Conservation (phyloP, 2,888 invertebrate genomes). For the Sicus ferrugineus region DNA sequence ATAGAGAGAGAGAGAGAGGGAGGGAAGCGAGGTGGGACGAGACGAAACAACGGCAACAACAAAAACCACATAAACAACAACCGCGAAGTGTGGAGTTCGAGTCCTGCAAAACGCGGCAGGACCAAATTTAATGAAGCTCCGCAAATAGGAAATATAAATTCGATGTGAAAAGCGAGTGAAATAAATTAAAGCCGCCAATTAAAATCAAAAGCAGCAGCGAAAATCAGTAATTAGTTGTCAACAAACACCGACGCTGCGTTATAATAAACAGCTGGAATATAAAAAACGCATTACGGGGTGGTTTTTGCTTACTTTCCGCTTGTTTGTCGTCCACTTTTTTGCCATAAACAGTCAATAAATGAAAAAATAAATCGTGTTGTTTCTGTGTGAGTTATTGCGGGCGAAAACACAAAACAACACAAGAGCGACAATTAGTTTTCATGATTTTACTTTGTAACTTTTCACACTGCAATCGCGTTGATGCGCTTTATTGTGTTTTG, state of each 20-base stretch:
- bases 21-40: background rate
- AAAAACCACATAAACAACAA: background rate
- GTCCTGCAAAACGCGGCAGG: background rate
- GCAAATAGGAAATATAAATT: background rate
- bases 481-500: no score
- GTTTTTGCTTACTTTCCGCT: background rate
- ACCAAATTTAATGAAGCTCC: slow-evolving; percentile 4
- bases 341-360: no score
- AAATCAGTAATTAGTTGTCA: slow-evolving; percentile 2
- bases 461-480: no score
- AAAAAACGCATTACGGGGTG: background rate
- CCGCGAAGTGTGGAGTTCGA: background rate
- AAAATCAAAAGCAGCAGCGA: background rate
- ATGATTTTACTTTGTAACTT: no score
- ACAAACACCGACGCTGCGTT: slow-evolving; percentile 7
- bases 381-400: no score
- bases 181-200: slow-evolving; percentile 9
- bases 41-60: background rate
- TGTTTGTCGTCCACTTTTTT: background rate
- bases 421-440: no score
- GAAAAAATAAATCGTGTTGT: no score
- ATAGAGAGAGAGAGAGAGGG: background rate
- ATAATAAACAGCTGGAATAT: no score
- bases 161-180: background rate
- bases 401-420: no score